Evolutionary conservation across 2,888 invertebrate species (phyloP), one percentile per base, ranked within the genome.

Genomic region (Heterodera filipjevi): DNA sequence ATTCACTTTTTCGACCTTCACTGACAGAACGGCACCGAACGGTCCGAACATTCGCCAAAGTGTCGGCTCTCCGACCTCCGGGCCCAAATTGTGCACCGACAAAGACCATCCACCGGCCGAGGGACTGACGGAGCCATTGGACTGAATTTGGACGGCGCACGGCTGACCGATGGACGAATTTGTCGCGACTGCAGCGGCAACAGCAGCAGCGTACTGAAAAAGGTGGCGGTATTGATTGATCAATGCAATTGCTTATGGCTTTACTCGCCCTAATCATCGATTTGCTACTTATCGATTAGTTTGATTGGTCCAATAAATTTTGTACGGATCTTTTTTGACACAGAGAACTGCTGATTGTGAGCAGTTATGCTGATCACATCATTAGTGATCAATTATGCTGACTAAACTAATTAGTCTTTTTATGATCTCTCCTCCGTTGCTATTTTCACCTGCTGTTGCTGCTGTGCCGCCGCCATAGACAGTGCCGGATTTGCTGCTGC

Each of bases 1-100:
- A 59, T 27, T 59, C 2, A 2, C 27, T n/a, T 1, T 19, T 27
- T 14, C 30, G 10, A 89, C 95, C 92, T 96, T 96, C 86, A 96
- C 96, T 92, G 94, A 95, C 91, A 96, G 95, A 89, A 97, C 96
- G 88, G 96, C 96, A 88, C 96, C 96, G 90, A 96, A 97, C 71
- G 96, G 96, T 84, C 96, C 96, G 91, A 97, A 97, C 87, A 95
- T 92, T 92, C 95, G 95, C 95, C 95, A 95, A 86, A 95, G 92
- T 83, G 94, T 93, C 90, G 94, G 94, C 90, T 95, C 95, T 90
- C 95, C 95, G 3, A 95, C 94, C 90, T 95, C 95, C 83, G 95
- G 94, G 76, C 94, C 94, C 89, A 95, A 92, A 91, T 95, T 95
- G 92, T 95, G 95, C 81, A 95, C 95, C 91, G 95, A 95, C 90